Percentiles rank a stretch among this genome's conserved stretches.
Conservation (phyloP, 2,113 vertebrate species). For the Burhinus bistriatus region DNA sequence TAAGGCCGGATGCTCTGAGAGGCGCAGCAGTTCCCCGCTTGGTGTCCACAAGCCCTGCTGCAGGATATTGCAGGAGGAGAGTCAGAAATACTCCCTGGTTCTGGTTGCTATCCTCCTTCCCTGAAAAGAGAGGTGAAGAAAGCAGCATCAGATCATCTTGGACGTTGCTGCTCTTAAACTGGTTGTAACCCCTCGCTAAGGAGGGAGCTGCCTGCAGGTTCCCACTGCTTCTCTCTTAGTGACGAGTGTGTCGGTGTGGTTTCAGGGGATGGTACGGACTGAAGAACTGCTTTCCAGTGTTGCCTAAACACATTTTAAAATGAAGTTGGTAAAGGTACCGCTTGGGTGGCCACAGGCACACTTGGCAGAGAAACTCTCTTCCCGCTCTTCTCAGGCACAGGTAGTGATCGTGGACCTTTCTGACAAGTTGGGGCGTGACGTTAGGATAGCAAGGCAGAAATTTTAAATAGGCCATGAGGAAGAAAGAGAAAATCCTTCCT, state of each 20-base stretch:
- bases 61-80: not conserved
- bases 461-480: not conserved
- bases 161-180: not conserved
- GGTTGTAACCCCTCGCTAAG: accelerated
- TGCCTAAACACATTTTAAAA: not conserved
- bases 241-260: accelerated
- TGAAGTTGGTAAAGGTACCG: not conserved
- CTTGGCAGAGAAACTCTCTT: not conserved
- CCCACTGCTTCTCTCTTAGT: not conserved
- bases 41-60: not conserved
- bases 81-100: not conserved
- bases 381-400: not conserved
- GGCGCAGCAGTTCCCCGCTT: not conserved
- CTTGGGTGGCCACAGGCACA: not conserved
- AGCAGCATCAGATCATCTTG: not conserved
- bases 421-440: accelerated
- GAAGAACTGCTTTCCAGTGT: not conserved
- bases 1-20: not conserved
- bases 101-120: not conserved
- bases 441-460: not conserved
- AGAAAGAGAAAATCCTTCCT: not conserved
- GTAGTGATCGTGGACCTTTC: not conserved
- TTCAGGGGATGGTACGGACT: not conserved
- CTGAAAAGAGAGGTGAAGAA: not conserved
- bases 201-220: not conserved